These are phyloP conservation scores for Silurus aristotelis DNA, from an alignment of 2,797 vertebrate species.

Conservation along the genomic window DNA sequence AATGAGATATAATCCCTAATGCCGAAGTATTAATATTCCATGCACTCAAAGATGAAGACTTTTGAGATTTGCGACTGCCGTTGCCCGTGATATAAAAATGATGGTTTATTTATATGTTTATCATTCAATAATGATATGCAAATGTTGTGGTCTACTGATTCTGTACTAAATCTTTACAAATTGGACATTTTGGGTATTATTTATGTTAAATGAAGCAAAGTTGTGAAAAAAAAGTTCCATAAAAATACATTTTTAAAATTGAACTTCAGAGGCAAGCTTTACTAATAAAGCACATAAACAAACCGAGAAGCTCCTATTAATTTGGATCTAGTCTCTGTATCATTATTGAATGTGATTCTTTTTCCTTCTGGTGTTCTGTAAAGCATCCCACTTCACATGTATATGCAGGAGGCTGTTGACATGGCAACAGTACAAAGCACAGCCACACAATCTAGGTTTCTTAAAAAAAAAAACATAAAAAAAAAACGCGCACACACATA, in stretches of 20 bases:
- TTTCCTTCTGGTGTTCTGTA: conserved; percentile 36
- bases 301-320: not conserved
- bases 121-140: not conserved
- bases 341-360: conserved; percentile 9
- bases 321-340: conserved; percentile 17
- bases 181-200: not conserved
- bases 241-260: not conserved
- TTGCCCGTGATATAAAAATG: not conserved
- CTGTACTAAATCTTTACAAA: not conserved
- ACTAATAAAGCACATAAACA: not conserved
- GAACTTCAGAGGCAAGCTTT: not conserved
- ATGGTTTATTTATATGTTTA: not conserved
- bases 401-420: conserved; percentile 52
- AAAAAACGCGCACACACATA: not conserved
- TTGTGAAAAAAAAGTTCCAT: not conserved
- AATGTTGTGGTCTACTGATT: not conserved
- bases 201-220: not conserved
- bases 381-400: conserved; percentile 29
- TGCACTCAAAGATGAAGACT: not conserved
- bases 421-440: conserved; percentile 47
- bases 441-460: conserved; percentile 36
- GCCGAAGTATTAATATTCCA: not conserved
- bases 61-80: not conserved
- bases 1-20: conserved; percentile 3
- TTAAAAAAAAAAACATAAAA: not conserved